Percentiles rank a stretch among this genome's conserved stretches.
Evolutionary conservation across 2,888 invertebrate genomes (phyloP).

Genomic region (Hypselothyrea guttata): DNA sequence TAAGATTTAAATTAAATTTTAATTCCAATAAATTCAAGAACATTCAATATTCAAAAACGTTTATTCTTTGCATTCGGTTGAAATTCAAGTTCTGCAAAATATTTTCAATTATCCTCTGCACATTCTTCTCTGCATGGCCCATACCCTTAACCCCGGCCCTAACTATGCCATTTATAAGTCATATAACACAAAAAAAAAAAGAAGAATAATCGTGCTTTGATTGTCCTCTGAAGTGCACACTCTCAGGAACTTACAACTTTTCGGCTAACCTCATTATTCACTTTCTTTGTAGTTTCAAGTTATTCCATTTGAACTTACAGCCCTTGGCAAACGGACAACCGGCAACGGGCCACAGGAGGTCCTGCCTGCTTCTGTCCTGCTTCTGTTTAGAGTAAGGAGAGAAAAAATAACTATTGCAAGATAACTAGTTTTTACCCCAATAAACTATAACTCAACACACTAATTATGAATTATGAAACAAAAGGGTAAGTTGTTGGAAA

Average conservation of each 20-base stretch:
- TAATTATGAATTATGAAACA: constrained; percentile 68
- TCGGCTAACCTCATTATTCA: constrained; percentile 52
- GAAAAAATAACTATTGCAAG: constrained; percentile 16
- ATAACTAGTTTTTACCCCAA: constrained; percentile 65
- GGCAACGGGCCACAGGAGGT: constrained; percentile 29
- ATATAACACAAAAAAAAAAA: constrained; percentile 7
- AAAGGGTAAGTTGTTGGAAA: constrained; percentile 35
- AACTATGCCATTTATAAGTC: constrained; percentile 28
- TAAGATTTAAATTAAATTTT: too few species aligned
- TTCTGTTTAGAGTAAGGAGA: constrained; percentile 4
- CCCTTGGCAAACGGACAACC: constrained; percentile 23
- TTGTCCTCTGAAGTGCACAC: constrained; percentile 43
- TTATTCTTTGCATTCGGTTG: too few species aligned
- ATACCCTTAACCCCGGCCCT: constrained; percentile 29
- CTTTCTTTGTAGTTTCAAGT: constrained; percentile 40
- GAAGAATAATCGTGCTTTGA: constrained; percentile 39
- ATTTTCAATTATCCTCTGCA: not conserved
- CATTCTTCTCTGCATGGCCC: not conserved
- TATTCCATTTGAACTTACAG: constrained; percentile 41
- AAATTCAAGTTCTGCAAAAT: too few species aligned
- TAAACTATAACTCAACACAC: constrained; percentile 64
- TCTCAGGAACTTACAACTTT: constrained; percentile 39
- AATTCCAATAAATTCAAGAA: too few species aligned
- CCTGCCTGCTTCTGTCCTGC: too few species aligned
- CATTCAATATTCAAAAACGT: too few species aligned